A percentile compares a stretch with the other conserved stretches of the same genome.
Conservation (phyloP, 2,888 invertebrate species). For the Ormyrus pomaceus region DNA sequence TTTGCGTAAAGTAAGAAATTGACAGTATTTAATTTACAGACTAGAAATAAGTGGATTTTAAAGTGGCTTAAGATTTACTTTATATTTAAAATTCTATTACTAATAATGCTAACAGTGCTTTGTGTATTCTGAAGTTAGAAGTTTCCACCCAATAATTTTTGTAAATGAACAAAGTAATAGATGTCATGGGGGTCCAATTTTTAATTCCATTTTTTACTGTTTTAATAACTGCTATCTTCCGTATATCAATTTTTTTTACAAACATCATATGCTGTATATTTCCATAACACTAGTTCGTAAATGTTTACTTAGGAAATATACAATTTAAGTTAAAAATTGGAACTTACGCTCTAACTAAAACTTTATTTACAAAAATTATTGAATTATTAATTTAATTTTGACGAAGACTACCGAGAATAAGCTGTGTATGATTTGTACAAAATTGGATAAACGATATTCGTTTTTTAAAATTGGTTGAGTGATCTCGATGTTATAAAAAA, state of each 20-base stretch:
- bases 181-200: constrained; percentile 40
- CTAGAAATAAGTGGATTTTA: too few relatives aligned
- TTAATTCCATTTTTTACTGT: constrained; percentile 50
- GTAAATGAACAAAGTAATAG: constrained; percentile 38
- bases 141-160: constrained; percentile 36
- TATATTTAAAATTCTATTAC: constrained; percentile 1
- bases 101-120: constrained; percentile 1
- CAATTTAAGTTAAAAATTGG: constrained; percentile 30
- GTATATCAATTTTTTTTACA: constrained; percentile 29
- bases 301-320: constrained; percentile 19
- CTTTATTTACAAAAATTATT: constrained; percentile 53
- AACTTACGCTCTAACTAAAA: constrained; percentile 26
- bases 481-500: constrained; percentile 43
- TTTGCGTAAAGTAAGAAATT: neutral
- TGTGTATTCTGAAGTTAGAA: constrained; percentile 49
- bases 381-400: constrained; percentile 26
- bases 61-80: neutral
- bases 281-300: constrained; percentile 28
- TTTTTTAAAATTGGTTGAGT: constrained; percentile 44
- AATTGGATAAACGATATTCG: constrained; percentile 39
- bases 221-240: constrained; percentile 23
- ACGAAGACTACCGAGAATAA: constrained; percentile 30
- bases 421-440: constrained; percentile 49
- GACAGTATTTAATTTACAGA: too few relatives aligned
- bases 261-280: constrained; percentile 33